phyloP scores from a whole-genome alignment of 2,888 invertebrate species.

The Hermodice carunculata region DNA sequence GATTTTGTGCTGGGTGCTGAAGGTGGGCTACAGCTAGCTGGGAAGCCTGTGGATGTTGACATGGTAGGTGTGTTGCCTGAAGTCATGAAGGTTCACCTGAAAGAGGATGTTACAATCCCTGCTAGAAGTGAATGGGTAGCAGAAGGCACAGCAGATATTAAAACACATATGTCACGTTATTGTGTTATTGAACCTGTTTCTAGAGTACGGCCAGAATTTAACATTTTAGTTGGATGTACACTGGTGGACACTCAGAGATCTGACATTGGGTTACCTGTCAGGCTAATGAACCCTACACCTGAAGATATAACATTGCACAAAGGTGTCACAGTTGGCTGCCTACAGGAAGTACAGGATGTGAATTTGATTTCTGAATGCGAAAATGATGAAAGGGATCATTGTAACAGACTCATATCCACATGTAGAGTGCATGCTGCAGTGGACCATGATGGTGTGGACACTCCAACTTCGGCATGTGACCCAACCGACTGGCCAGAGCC shows the following conservation, averaged over 20 bases:
- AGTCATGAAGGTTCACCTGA: neutral
- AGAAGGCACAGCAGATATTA: neutral
- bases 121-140: neutral
- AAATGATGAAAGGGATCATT: neutral
- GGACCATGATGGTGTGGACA: neutral
- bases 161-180: neutral
- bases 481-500: neutral
- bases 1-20: neutral
- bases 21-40: neutral
- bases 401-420: no score
- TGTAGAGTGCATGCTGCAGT: neutral
- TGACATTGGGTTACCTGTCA: neutral
- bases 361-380: neutral
- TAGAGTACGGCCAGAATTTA: neutral
- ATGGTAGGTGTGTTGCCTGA: neutral
- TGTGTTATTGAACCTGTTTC: neutral
- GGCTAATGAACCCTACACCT: neutral
- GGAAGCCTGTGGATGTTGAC: neutral
- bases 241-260: neutral
- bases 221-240: neutral
- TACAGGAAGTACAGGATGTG: neutral
- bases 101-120: neutral
- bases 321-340: neutral
- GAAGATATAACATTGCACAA: neutral
- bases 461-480: no score